Evolutionary conservation across 2,113 vertebrate species (phyloP).

Genomic region (Heterocephalus glaber): DNA sequence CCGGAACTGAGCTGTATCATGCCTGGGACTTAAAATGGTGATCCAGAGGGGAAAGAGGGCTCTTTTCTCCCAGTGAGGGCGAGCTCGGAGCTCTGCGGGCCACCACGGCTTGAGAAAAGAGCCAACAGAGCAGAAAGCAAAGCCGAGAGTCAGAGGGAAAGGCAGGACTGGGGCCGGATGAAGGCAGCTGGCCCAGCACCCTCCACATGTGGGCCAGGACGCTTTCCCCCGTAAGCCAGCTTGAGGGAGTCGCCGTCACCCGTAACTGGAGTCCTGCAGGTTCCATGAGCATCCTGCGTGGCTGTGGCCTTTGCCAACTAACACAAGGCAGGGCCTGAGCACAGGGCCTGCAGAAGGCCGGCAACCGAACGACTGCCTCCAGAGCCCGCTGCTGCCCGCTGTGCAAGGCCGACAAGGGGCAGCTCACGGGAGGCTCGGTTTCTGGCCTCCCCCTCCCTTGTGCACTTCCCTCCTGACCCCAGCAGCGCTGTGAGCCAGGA

Average conservation of each 20-base stretch:
- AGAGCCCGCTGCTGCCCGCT: background rate
- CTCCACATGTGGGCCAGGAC: no score
- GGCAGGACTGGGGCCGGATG: background rate
- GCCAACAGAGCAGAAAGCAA: background rate
- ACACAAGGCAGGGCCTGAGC: background rate
- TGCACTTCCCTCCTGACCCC: background rate
- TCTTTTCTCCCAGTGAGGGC: background rate
- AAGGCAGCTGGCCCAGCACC: background rate
- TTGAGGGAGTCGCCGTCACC: background rate
- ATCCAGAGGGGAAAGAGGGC: background rate
- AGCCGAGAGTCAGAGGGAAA: background rate
- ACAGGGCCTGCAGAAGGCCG: background rate
- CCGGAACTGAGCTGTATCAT: background rate
- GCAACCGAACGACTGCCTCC: background rate
- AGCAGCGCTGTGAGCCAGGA: background rate
- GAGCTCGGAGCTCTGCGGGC: background rate
- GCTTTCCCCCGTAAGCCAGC: background rate
- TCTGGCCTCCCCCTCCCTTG: background rate
- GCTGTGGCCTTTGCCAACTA: background rate
- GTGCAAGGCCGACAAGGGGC: background rate
- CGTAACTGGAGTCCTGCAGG: background rate
- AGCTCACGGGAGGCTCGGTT: rapidly evolving
- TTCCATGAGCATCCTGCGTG: background rate
- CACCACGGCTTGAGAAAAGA: background rate
- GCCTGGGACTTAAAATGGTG: background rate